Evolutionary conservation across 2,113 vertebrate genomes (phyloP).

Genomic region (Aegotheles bennettii): DNA sequence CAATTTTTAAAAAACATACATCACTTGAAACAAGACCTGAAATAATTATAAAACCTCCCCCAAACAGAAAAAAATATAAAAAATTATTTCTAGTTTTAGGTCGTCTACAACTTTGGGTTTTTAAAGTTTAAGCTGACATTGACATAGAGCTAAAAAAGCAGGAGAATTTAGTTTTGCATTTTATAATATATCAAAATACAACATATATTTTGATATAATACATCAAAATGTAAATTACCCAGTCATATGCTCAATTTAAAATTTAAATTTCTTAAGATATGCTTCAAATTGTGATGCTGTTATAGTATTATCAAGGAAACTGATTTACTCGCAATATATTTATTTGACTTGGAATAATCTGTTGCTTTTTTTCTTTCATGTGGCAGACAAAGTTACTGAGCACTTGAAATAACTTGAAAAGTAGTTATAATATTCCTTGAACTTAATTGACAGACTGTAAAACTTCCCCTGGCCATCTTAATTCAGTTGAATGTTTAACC

Average conservation of each 20-base stretch:
- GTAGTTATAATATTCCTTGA: background rate
- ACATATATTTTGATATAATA: no score
- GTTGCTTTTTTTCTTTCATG: background rate
- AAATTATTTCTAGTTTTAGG: background rate
- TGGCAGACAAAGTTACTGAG: background rate
- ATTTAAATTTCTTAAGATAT: background rate
- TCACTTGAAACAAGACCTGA: background rate
- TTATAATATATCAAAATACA: background rate
- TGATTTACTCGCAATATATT: background rate
- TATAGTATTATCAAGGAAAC: background rate
- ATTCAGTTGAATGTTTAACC: background rate
- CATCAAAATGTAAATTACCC: background rate
- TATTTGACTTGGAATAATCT: background rate
- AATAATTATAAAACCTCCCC: background rate
- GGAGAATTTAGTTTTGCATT: background rate
- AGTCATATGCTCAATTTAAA: background rate
- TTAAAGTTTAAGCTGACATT: background rate
- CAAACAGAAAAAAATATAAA: background rate
- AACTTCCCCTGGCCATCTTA: background rate
- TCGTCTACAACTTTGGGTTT: background rate
- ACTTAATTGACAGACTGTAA: background rate
- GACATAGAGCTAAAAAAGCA: background rate
- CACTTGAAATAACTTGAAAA: background rate
- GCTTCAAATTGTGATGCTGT: background rate
- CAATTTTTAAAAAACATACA: background rate